Conservation (phyloP, 1,140 invertebrate species). For the Drosophila guanche region DNA sequence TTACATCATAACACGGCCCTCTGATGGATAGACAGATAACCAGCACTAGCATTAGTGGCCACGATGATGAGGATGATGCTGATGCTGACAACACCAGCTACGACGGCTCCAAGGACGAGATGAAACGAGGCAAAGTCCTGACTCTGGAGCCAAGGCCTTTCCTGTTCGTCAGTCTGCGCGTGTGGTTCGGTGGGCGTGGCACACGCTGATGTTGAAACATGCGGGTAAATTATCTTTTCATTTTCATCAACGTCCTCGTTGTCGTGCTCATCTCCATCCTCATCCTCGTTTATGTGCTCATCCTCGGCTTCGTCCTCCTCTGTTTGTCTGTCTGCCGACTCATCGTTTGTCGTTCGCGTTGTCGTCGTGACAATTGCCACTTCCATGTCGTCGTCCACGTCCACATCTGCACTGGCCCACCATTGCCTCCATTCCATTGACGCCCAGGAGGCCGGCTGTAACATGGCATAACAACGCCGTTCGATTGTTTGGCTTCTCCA, state of each 20-base stretch:
- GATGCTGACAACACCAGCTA: constrained; percentile 27
- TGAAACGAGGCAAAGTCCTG: too few species aligned
- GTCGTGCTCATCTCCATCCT: not conserved
- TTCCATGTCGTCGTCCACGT: constrained; percentile 5
- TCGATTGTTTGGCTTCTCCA: constrained; percentile 54
- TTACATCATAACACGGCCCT: constrained; percentile 75
- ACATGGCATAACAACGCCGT: constrained; percentile 7
- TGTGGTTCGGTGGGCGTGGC: constrained; percentile 41
- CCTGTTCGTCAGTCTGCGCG: constrained; percentile 7
- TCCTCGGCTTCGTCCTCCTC: constrained; percentile 2
- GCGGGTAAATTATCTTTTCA: constrained; percentile 82
- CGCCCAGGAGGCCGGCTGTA: constrained; percentile 5
- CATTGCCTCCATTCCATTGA: not conserved
- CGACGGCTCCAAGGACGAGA: constrained; percentile 6
- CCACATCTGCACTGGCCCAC: not conserved
- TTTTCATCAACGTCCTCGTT: constrained; percentile 62
- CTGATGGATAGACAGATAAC: constrained; percentile 80
- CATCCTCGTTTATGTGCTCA: too few species aligned
- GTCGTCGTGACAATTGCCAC: constrained; percentile 51
- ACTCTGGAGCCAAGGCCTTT: constrained; percentile 9
- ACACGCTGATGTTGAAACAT: constrained; percentile 61
- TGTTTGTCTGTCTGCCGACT: constrained; percentile 1
- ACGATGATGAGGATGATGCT: constrained; percentile 24
- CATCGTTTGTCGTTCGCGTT: constrained; percentile 16
- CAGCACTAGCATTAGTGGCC: constrained; percentile 74